Evolutionary conservation across 1,140 invertebrate species (phyloP), one percentile per base, ranked within the genome.

Genomic region (Drosophila gunungcola): DNA sequence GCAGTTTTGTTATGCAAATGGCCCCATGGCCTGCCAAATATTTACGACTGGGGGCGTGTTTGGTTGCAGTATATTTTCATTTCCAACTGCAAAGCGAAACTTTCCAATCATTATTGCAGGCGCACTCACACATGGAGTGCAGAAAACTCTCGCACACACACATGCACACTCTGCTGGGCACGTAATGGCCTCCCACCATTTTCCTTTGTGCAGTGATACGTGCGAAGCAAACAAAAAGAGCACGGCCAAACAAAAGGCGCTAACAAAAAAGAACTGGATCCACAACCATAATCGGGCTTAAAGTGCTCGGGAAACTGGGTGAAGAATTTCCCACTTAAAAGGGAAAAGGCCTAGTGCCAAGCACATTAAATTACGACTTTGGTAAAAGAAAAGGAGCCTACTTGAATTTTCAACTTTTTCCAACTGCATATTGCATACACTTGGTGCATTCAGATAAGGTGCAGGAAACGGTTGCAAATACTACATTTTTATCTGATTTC

Each of bases 1-100:
- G 84, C 84, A 89, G 84, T 89, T 89, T 80, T 89, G 84, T 90
- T 89, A 89, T 89, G 85, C 75, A 89, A 89, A 89, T 89, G 84
- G 76, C 73, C 76, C 46, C 57, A 42, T 80, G 48, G 43, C 36
- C 73, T 72, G 83, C 81, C 79, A 80, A 88, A 88, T 88, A 88
- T 88, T 88, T 88, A 88, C 80, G 83, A 58, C 62, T 67, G 25
- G 70, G 68, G 64, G 61, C 58, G 64, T 73, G 61, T 42, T 61
- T 46, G 70, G 70, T 62, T 78, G 79, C 65, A 88, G 79, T 89
- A 80, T 58, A 80, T 83, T 83, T 79, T 61, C 74, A 72, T 42
- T 73, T 51, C 27, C 75, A 78, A 83, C 80, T 57, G 80, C 57
- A 80, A 85, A 76, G 72, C 65, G 84, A 83, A 88, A 88, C 83